Conservation (phyloP, 2,888 invertebrate species). For the Anarsia innoxiella region DNA sequence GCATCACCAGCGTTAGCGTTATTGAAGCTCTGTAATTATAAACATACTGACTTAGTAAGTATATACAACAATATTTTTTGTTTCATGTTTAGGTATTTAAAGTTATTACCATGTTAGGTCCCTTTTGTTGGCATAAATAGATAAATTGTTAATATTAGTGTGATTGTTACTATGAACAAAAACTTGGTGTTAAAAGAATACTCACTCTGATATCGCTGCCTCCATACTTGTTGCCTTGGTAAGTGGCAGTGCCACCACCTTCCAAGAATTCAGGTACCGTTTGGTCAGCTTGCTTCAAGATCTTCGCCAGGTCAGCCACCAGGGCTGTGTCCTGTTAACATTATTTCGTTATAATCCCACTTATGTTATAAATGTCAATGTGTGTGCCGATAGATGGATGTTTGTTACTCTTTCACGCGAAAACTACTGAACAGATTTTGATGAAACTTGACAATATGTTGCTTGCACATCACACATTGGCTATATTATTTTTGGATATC, state of each 20-base stretch:
- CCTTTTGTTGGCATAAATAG: conserved; percentile 1
- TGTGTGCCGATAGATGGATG: too few species aligned
- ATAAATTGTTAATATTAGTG: neutral
- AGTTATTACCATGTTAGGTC: neutral
- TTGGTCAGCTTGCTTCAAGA: conserved; percentile 86
- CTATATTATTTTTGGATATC: too few species aligned
- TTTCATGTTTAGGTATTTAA: neutral
- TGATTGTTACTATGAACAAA: too few species aligned
- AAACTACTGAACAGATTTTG: too few species aligned
- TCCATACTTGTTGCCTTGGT: conserved; percentile 77
- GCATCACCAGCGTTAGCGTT: conserved; percentile 34
- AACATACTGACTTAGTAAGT: too few species aligned
- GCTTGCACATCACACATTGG: too few species aligned
- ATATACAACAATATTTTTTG: too few species aligned
- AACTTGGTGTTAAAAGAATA: too few species aligned
- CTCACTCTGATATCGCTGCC: conserved; percentile 81
- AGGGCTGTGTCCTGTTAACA: conserved; percentile 72
- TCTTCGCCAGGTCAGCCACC: conserved; percentile 79
- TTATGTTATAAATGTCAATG: too few species aligned
- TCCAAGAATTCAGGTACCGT: conserved; percentile 85
- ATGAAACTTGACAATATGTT: too few species aligned
- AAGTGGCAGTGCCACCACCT: conserved; percentile 62
- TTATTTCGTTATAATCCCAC: neutral
- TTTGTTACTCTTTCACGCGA: too few species aligned
- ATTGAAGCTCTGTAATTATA: conserved; percentile 48